Conservation (phyloP, 2,113 vertebrate species). For the Lepisosteus osseus region DNA sequence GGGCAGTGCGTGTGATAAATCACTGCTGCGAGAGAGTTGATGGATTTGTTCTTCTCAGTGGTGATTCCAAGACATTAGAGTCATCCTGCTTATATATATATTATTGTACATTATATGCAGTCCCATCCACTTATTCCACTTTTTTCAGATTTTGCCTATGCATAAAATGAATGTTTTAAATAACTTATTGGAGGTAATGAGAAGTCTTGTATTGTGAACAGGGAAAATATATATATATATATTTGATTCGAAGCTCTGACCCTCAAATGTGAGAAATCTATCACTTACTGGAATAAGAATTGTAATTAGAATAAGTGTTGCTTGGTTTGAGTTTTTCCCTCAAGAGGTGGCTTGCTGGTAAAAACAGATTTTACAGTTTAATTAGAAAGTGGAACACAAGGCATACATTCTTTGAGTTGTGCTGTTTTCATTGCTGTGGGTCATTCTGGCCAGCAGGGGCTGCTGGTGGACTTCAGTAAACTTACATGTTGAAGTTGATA, state of each 20-base stretch:
- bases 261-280: constrained; percentile 65
- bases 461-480: constrained; percentile 40
- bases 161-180: constrained; percentile 58
- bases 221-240: constrained; percentile 41
- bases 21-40: too few species aligned
- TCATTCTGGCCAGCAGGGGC: constrained; percentile 47
- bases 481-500: background rate
- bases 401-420: constrained; percentile 47
- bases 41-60: too few species aligned
- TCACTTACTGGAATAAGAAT: constrained; percentile 56
- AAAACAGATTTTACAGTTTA: constrained; percentile 63
- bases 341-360: constrained; percentile 72
- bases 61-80: too few species aligned
- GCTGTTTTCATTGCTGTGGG: constrained; percentile 27
- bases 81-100: too few species aligned
- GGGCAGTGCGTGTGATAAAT: too few species aligned
- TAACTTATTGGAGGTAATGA: constrained; percentile 69
- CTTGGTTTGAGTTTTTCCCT: constrained; percentile 69
- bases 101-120: too few species aligned
- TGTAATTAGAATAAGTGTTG: constrained; percentile 66
- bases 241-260: background rate
- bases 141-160: constrained; percentile 51
- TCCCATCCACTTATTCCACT: constrained; percentile 4
- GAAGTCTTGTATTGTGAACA: constrained; percentile 59
- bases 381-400: constrained; percentile 67